Base-by-base conservation (phyloP, 2,113 vertebrate species). In the Nicator chloris region DNA sequence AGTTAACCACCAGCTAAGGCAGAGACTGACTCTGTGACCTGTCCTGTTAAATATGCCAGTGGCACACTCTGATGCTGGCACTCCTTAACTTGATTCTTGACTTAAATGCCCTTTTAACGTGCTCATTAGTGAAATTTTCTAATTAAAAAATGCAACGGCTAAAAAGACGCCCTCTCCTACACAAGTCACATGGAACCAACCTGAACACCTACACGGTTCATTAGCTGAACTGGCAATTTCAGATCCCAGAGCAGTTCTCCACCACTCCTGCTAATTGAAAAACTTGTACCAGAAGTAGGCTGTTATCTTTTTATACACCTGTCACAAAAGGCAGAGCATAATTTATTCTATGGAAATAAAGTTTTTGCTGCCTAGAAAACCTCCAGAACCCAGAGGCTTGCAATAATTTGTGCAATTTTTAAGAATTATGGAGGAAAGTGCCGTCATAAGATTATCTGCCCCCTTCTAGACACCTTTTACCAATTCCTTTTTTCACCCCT, bases 101-200 rank as follows among this genome's bases (percentile, higher is more conserved):
- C 84, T 95, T 89, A 89, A 92, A 95, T 86, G 81, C 84, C 93
- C 91, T 93, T 96, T 93, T 92, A 93, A 95, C 23, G 0, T 72
- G 51, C 91, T 95, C 91, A 95, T 96, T 94, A 94, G 80, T 68
- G 86, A 92, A 91, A 92, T 79, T 79, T 95, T 91, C 83, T 92
- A 96, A 92, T 97, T 95, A 94, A 92, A 95, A 96, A 91, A 83
- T 70, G 82, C 63, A 93, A 13, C 7, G 40, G 66, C 68, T 82
- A 85, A 88, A 90, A 88, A 93, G 93, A 72, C 2, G 0, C 53
- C 63, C 78, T 85, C 54, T 92, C 66, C 70, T 90, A 76, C 79
- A 69, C 53, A 82, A 94, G 90, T 92, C 89, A 92, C 86, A 19
- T 49, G 81, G 89, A 96, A 96, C 72, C 83, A 92, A 83, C 77